These are phyloP conservation scores for Augochlorella aurata DNA, from an alignment of 2,888 invertebrate species.

Conservation along the genomic window DNA sequence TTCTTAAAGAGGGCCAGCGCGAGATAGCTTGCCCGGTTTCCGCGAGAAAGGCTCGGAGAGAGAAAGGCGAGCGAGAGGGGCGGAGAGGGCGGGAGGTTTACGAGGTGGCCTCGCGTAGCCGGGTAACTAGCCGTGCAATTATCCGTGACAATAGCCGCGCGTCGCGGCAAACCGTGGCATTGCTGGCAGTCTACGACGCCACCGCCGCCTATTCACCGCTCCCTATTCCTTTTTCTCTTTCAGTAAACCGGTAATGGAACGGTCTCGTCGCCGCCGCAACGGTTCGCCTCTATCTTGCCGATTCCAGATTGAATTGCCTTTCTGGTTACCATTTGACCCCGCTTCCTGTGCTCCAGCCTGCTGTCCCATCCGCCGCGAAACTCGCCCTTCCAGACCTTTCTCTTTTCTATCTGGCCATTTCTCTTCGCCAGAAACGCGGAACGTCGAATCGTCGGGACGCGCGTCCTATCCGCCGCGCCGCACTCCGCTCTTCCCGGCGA, in stretches of 20 bases:
- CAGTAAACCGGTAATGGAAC: constrained; percentile 70
- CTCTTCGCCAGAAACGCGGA: background rate
- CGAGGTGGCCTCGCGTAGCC: constrained; percentile 43
- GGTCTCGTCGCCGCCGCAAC: constrained; percentile 67
- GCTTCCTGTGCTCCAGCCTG: background rate
- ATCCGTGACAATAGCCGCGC: constrained; percentile 64
- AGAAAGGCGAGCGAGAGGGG: background rate
- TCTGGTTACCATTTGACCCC: constrained; percentile 62
- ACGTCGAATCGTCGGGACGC: too few species aligned
- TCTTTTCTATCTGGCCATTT: background rate
- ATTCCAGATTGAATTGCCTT: constrained; percentile 74
- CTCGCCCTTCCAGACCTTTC: background rate
- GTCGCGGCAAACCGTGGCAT: constrained; percentile 37
- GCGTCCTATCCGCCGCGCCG: too few species aligned
- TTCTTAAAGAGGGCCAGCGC: constrained; percentile 43
- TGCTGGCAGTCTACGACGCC: constrained; percentile 38
- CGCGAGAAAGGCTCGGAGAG: background rate
- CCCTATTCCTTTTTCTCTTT: constrained; percentile 56
- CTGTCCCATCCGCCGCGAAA: constrained; percentile 17
- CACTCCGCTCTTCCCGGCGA: too few species aligned
- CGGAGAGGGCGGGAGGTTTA: constrained; percentile 14
- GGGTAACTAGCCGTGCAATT: constrained; percentile 61
- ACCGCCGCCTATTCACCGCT: constrained; percentile 25
- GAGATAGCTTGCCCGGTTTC: constrained; percentile 32
- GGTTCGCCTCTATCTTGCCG: constrained; percentile 68